Conservation (phyloP, 1,140 invertebrate species). For the Campodea augens region DNA sequence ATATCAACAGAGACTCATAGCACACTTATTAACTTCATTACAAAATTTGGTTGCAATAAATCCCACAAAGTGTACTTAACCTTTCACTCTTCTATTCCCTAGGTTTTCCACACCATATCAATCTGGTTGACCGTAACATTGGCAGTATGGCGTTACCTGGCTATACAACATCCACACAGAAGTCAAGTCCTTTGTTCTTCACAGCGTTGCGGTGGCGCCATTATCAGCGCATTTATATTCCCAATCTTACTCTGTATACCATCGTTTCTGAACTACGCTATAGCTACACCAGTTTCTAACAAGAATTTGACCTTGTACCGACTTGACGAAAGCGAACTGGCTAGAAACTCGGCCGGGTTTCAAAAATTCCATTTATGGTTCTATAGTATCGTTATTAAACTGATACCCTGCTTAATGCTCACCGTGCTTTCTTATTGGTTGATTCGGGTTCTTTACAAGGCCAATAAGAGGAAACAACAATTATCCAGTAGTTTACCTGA, state of each 20-base stretch:
- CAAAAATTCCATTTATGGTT: conserved; percentile 67
- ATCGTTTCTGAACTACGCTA: conserved; percentile 46
- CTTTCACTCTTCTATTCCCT: no score
- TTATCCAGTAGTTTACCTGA: neutral
- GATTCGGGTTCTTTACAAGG: conserved; percentile 50
- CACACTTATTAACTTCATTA: no score
- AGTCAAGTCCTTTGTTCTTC: conserved; percentile 41
- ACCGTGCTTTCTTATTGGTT: conserved; percentile 62
- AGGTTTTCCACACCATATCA: conserved; percentile 65
- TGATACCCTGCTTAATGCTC: conserved; percentile 63
- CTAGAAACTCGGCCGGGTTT: conserved; percentile 32
- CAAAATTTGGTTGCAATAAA: no score
- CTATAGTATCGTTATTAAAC: conserved; percentile 61
- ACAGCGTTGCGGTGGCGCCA: conserved; percentile 45
- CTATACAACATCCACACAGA: conserved; percentile 41
- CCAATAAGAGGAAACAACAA: conserved; percentile 14
- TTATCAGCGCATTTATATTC: conserved; percentile 46
- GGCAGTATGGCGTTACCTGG: conserved; percentile 54
- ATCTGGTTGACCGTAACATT: conserved; percentile 65
- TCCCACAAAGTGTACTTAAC: no score
- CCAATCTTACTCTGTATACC: conserved; percentile 59
- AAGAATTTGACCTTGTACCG: conserved; percentile 36
- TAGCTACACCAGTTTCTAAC: conserved; percentile 20
- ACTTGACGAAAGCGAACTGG: conserved; percentile 35
- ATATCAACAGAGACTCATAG: no score